Evolutionary conservation across 2,888 invertebrate genomes (phyloP).

Genomic region (Pilophorus perplexus): DNA sequence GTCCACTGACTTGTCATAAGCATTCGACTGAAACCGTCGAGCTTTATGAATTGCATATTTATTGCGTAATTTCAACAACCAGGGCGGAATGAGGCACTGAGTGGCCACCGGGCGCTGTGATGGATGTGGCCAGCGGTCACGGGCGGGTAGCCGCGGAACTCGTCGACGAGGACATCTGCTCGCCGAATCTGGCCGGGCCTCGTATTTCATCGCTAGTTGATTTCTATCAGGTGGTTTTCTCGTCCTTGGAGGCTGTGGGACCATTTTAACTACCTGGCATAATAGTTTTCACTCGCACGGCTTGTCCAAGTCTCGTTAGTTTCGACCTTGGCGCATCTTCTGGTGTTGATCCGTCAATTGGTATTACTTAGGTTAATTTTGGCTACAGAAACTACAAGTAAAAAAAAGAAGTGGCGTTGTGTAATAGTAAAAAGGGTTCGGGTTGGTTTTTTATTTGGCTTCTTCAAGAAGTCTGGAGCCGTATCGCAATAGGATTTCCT

Average conservation of each 20-base stretch:
- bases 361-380: background rate
- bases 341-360: background rate
- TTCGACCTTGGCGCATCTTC: background rate
- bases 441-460: slow-evolving; percentile 9
- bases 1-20: too few species aligned
- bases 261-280: too few species aligned
- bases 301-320: too few species aligned
- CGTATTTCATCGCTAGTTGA: slow-evolving; percentile 27
- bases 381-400: background rate
- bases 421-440: background rate
- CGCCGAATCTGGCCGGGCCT: slow-evolving; percentile 14
- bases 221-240: slow-evolving; percentile 9
- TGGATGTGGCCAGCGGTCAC: too few species aligned
- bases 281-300: too few species aligned
- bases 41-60: too few species aligned
- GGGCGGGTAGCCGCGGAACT: too few species aligned
- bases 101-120: too few species aligned
- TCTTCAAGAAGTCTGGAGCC: slow-evolving; percentile 8
- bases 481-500: slow-evolving; percentile 22
- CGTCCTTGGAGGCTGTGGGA: slow-evolving; percentile 21
- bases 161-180: slow-evolving; percentile 29
- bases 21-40: too few species aligned
- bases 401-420: background rate
- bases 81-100: too few species aligned
- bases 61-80: too few species aligned